Evolutionary conservation across 2,888 invertebrate genomes (phyloP), one percentile per base, ranked within the genome.

Genomic region (Caenorhabditis sp.): DNA sequence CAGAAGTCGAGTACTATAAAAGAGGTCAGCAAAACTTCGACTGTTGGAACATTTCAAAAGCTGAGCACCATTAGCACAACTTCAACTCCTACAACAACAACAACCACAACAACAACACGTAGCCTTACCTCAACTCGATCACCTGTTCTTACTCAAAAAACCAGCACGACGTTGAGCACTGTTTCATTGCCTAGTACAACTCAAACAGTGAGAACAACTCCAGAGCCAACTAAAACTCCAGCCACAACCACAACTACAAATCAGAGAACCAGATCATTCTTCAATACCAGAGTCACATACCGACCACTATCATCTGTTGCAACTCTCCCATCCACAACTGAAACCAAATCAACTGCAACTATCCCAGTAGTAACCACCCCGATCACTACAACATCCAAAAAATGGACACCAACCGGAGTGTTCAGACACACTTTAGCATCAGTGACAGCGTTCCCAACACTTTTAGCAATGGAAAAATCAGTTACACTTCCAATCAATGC

Each of bases 361-460:
- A 31, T 31, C 50, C 50, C 50, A 50, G 14, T 5, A 50, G 21
- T 57, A 26, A 62, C 67, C 20, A 54, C 61, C 31, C 53, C 57
- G n/a, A 20, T 63, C n/a, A 62, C 68, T 8, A 49, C 61, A 26
- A 17, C 43, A 12, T 17, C 43, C 5, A 43, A 43, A 43, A 59
- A 56, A 5, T n/a, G 21, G 7, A 56, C 63, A 21, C 27, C 63
- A n/a, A 25, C 59, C 8, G 23, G 38, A n/a, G n/a, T 56, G 10
- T 21, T 63, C 43, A 7, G 43, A 14, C 52, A 63, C 21, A 70
- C 70, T 8, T 27, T 71, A 0, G 57, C 56, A 0, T 27, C 60
- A 1, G 63, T 67, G 8, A 67, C 71, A 10, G 67, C 67, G 10
- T 73, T 73, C 57, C 73, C 73, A 8, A 74, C 73, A 3, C 43